phyloP scores from a whole-genome alignment of 2,113 vertebrate genomes.

The Chaetorhynchus papuensis region DNA sequence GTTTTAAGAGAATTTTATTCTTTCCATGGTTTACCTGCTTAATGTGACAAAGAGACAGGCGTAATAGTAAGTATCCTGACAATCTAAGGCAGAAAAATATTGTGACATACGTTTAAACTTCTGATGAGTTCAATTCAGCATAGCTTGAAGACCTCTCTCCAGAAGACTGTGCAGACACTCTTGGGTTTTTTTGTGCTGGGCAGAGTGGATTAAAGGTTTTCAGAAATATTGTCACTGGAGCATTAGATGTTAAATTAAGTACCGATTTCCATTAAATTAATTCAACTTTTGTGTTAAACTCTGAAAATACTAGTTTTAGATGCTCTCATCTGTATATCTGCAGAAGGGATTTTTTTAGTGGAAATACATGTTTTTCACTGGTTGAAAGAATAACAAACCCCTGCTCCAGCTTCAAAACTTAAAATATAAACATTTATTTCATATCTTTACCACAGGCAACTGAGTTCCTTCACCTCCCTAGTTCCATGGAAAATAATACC shows the following conservation, averaged over 20 bases:
- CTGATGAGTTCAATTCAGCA: not conserved
- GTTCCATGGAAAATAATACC: not conserved
- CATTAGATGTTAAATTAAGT: not conserved
- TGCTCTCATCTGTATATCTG: not conserved
- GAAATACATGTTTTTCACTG: not conserved
- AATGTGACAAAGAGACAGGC: not conserved
- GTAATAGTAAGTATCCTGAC: not conserved
- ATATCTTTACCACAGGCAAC: not conserved
- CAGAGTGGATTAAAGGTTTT: not conserved
- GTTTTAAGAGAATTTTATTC: not conserved
- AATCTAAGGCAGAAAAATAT: not conserved
- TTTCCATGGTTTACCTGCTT: not conserved
- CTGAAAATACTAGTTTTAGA: not conserved
- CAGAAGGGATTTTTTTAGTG: not conserved
- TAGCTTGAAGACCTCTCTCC: accelerated
- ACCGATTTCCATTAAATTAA: not conserved
- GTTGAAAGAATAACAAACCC: not conserved
- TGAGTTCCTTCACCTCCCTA: not conserved
- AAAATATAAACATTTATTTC: not conserved
- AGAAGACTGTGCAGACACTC: not conserved
- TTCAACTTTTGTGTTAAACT: not conserved
- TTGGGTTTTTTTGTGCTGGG: not conserved
- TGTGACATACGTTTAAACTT: not conserved
- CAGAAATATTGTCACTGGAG: not conserved
- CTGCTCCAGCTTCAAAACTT: not conserved